Conservation (phyloP, 1,140 invertebrate species). For the Oreohelix idahoensis region DNA sequence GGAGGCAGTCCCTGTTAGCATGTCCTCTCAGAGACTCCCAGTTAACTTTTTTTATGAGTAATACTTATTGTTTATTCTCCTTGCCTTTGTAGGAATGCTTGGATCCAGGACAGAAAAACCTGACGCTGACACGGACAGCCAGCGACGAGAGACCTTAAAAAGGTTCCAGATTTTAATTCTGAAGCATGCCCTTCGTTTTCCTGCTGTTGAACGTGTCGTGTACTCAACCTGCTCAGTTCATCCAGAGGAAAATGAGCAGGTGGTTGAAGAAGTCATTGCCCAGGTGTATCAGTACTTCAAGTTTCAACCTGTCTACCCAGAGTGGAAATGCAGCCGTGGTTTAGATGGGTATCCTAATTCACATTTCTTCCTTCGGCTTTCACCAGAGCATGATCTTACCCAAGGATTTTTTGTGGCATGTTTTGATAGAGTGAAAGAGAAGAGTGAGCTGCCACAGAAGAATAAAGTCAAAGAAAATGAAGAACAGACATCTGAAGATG, state of each 20-base stretch:
- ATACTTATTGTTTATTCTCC: not conserved
- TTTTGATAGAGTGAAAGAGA: conserved; percentile 75
- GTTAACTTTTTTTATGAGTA: not conserved
- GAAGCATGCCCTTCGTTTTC: conserved; percentile 88
- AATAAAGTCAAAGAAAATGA: no score
- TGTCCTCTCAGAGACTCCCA: not conserved
- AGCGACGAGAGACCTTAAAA: conserved; percentile 75
- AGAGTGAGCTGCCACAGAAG: not conserved
- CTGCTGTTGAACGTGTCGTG: conserved; percentile 86
- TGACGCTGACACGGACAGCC: not conserved
- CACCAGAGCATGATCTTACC: conserved; percentile 83
- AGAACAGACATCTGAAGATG: no score
- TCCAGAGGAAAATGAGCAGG: conserved; percentile 93
- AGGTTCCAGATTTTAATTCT: conserved; percentile 89
- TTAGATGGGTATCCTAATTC: conserved; percentile 55
- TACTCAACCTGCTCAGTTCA: conserved; percentile 96
- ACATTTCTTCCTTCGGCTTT: conserved; percentile 83
- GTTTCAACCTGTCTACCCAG: conserved; percentile 54
- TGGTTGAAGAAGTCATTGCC: conserved; percentile 78
- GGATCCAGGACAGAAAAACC: not conserved
- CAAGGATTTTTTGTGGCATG: conserved; percentile 96
- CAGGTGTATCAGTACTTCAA: conserved; percentile 56
- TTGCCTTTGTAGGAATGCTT: not conserved
- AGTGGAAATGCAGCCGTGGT: conserved; percentile 67
- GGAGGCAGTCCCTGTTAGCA: no score